phyloP scores from a whole-genome alignment of 2,797 vertebrate genomes.

The Microhierax caerulescens region DNA sequence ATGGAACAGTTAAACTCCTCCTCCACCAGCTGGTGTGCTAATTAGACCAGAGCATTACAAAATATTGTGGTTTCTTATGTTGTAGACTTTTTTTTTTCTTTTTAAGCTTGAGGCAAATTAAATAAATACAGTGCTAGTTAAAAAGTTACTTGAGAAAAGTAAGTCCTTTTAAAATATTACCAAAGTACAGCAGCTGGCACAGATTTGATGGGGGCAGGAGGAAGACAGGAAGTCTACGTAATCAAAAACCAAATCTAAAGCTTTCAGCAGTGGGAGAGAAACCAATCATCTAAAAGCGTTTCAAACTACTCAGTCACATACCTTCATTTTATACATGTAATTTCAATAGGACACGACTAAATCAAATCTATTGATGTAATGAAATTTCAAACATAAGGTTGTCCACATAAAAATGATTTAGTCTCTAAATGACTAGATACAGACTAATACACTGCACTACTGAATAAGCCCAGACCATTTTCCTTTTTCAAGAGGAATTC shows the following conservation, averaged over 20 bases:
- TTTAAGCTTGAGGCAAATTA: background rate
- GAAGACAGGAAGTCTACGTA: background rate
- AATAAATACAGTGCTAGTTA: background rate
- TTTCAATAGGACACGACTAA: background rate
- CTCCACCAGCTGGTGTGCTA: background rate
- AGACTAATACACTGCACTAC: background rate
- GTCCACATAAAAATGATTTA: background rate
- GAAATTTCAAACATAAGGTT: background rate
- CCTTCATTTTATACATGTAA: background rate
- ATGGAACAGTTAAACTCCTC: background rate
- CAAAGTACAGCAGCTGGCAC: background rate
- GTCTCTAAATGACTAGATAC: background rate
- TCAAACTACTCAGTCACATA: background rate
- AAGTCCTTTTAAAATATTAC: background rate
- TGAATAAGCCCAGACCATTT: background rate
- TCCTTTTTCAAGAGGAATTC: background rate
- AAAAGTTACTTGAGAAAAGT: background rate
- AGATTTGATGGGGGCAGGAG: background rate
- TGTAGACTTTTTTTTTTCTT: background rate
- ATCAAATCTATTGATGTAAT: background rate
- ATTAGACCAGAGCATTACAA: background rate
- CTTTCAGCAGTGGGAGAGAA: background rate
- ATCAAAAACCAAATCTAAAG: background rate
- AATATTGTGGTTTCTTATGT: background rate
- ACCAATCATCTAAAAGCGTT: background rate